Evolutionary conservation across 92 coral and sea anemone species (phyloP).

Genomic region (Chrysogorgia sp.): DNA sequence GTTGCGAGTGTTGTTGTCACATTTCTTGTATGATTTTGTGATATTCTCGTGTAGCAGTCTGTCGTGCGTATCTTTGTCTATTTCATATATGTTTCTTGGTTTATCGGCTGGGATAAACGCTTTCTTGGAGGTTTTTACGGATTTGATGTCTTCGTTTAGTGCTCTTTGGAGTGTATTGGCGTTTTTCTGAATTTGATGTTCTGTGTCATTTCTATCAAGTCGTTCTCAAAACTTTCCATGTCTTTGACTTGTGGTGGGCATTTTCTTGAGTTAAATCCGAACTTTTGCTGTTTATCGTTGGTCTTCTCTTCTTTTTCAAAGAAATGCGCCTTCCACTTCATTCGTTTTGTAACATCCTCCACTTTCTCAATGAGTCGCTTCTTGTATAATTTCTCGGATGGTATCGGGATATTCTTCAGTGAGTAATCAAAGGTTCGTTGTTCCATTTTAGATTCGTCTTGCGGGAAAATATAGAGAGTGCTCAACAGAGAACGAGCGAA

Average conservation of each 20-base stretch:
- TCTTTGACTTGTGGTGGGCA: conserved; percentile 58
- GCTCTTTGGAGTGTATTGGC: too few species aligned
- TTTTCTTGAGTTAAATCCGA: conserved; percentile 27
- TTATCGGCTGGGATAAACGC: too few species aligned
- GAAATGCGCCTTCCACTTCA: conserved; percentile 23
- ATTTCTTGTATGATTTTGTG: too few species aligned
- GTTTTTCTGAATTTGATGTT: too few species aligned
- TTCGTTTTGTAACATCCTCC: conserved; percentile 16
- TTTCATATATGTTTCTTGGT: too few species aligned
- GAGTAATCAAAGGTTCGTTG: background rate
- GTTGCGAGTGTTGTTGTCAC: too few species aligned
- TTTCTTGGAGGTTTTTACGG: too few species aligned
- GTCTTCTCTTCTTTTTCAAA: conserved; percentile 9
- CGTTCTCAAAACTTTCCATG: conserved; percentile 48
- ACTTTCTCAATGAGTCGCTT: conserved; percentile 15
- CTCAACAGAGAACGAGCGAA: too few species aligned
- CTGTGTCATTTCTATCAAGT: conserved; percentile 49
- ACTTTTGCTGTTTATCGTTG: background rate
- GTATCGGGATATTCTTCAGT: conserved; percentile 32
- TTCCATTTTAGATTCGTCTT: background rate
- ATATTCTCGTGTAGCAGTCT: too few species aligned
- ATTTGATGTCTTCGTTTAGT: too few species aligned
- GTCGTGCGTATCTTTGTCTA: too few species aligned
- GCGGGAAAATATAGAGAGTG: too few species aligned
- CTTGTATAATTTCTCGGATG: conserved; percentile 1